These are phyloP conservation scores for Scytalopus superciliaris DNA, from an alignment of 2,113 vertebrate genomes.

Conservation along the genomic window DNA sequence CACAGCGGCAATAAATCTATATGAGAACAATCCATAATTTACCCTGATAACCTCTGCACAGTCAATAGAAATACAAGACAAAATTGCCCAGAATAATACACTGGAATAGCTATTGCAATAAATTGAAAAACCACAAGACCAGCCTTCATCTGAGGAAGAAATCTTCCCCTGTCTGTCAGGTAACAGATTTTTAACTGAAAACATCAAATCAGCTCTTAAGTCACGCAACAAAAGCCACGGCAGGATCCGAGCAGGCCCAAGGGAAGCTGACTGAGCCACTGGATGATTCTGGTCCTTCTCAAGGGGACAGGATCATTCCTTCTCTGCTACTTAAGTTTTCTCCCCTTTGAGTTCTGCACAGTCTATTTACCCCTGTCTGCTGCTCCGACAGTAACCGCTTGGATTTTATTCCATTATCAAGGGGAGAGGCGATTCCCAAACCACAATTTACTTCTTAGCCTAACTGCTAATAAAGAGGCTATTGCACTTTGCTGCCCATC, in stretches of 20 bases:
- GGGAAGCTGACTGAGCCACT: background rate
- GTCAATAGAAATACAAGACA: background rate
- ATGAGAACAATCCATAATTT: background rate
- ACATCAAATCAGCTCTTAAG: background rate
- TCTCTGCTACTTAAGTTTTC: background rate
- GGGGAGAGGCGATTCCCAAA: background rate
- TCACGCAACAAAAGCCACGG: accelerated
- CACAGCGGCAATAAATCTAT: background rate
- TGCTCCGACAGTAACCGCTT: background rate
- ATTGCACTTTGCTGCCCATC: background rate
- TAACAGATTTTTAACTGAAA: background rate
- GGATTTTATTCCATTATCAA: background rate
- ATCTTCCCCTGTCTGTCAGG: background rate
- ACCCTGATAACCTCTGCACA: background rate
- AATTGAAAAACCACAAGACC: background rate
- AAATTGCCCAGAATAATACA: background rate
- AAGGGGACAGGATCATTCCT: background rate
- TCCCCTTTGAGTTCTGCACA: background rate
- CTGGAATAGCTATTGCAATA: background rate
- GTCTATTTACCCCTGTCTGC: background rate
- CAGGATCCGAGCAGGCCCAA: background rate
- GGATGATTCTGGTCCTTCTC: background rate
- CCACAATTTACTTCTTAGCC: background rate
- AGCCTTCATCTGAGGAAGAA: background rate
- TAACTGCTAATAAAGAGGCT: constrained; percentile 6